phyloP scores from a whole-genome alignment of 2,888 invertebrate species.

The Tanytarsus gracilentus region DNA sequence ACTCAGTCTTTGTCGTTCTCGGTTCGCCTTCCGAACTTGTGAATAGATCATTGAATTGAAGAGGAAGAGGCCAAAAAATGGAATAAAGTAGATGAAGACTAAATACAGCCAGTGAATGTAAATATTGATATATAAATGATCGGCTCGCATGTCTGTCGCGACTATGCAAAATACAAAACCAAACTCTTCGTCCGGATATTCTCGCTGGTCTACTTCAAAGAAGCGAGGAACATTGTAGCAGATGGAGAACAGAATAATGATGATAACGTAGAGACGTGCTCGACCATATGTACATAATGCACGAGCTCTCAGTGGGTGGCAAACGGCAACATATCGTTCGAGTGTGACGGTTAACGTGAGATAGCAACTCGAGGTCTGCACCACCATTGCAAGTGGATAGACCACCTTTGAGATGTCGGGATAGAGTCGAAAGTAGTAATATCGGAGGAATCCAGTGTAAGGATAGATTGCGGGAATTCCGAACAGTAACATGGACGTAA shows the following conservation, averaged over 20 bases:
- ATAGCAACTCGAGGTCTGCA: slow-evolving; percentile 91
- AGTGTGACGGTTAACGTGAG: slow-evolving; percentile 81
- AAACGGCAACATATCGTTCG: slow-evolving; percentile 90
- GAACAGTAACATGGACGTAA: slow-evolving; percentile 77
- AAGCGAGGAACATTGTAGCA: slow-evolving; percentile 79
- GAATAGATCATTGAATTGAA: slow-evolving; percentile 86
- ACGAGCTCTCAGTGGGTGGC: slow-evolving; percentile 78
- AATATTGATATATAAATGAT: slow-evolving; percentile 66
- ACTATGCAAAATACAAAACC: slow-evolving; percentile 61
- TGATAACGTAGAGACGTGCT: slow-evolving; percentile 74
- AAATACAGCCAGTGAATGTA: slow-evolving; percentile 94
- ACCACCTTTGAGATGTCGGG: slow-evolving; percentile 71
- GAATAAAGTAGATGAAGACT: slow-evolving; percentile 86
- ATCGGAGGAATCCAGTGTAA: slow-evolving; percentile 66
- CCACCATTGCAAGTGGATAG: slow-evolving; percentile 75
- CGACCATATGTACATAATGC: slow-evolving; percentile 84
- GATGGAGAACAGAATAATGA: slow-evolving; percentile 69
- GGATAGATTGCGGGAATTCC: slow-evolving; percentile 78
- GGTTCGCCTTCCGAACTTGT: slow-evolving; percentile 81
- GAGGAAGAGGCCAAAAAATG: slow-evolving; percentile 77
- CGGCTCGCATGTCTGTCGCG: slow-evolving; percentile 58
- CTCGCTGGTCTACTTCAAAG: slow-evolving; percentile 55
- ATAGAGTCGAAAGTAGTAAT: slow-evolving; percentile 69
- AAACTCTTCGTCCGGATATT: slow-evolving; percentile 42
- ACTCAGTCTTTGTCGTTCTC: slow-evolving; percentile 80